These are phyloP conservation scores for Odontocolon sp. DNA, from an alignment of 2,888 invertebrate genomes.

Conservation along the genomic window DNA sequence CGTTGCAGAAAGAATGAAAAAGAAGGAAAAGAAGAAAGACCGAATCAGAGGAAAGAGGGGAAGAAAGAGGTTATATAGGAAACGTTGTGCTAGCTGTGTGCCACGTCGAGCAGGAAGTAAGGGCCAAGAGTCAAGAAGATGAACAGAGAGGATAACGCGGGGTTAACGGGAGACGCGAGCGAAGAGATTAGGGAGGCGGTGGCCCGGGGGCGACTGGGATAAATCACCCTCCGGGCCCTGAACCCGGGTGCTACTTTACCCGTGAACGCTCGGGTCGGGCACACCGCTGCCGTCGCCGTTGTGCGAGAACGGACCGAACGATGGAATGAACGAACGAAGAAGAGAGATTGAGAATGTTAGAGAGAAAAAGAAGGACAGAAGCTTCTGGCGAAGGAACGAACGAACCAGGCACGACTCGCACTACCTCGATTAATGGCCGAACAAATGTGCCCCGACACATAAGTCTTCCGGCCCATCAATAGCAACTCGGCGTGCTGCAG, in stretches of 20 bases:
- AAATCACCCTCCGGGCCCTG: conserved; percentile 68
- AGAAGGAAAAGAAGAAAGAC: conserved; percentile 17
- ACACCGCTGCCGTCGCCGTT: conserved; percentile 9
- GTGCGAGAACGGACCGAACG: conserved; percentile 32
- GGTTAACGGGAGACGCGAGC: conserved; percentile 67
- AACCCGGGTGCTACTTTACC: conserved; percentile 62
- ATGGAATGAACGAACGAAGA: conserved; percentile 19
- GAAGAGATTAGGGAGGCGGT: conserved; percentile 71
- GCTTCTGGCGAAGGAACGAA: conserved; percentile 29
- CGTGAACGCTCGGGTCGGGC: conserved; percentile 50
- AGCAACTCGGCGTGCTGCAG: conserved; percentile 49
- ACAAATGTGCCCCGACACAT: conserved; percentile 67
- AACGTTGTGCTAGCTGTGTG: not conserved
- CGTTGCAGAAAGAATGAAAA: too few relatives aligned
- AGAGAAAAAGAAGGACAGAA: conserved; percentile 34
- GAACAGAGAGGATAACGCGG: conserved; percentile 69
- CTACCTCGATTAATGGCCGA: conserved; percentile 66
- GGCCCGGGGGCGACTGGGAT: conserved; percentile 68
- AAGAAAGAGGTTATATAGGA: conserved; percentile 16
- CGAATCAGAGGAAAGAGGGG: conserved; percentile 1
- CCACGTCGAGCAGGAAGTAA: conserved; percentile 57
- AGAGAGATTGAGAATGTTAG: conserved; percentile 28
- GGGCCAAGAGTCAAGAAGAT: conserved; percentile 69
- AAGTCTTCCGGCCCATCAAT: conserved; percentile 67
- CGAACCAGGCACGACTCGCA: conserved; percentile 32